A percentile compares a stretch with the other conserved stretches of the same genome.
Conservation (phyloP, 1,140 invertebrate species). For the Eubasilissa regina region DNA sequence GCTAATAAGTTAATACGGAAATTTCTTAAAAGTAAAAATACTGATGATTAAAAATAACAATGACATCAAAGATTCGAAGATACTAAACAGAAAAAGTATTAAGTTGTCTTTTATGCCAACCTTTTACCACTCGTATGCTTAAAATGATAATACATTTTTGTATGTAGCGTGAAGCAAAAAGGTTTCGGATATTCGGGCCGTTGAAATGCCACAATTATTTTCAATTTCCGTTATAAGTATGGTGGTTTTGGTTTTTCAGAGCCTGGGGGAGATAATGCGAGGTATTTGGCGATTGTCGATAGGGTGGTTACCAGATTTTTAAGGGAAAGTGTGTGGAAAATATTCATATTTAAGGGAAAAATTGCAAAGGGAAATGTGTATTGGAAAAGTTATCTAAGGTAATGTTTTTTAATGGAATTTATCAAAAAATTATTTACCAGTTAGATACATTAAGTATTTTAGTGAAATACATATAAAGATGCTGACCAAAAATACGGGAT, state of each 20-base stretch:
- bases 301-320: slow-evolving; percentile 29
- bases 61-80: too few relatives aligned
- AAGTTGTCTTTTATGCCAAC: too few relatives aligned
- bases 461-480: too few relatives aligned
- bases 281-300: slow-evolving; percentile 44
- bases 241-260: slow-evolving; percentile 37
- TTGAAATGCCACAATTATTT: slow-evolving; percentile 56
- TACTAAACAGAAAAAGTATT: too few relatives aligned
- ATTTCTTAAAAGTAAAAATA: too few relatives aligned
- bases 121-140: too few relatives aligned
- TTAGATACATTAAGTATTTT: too few relatives aligned
- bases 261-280: slow-evolving; percentile 44
- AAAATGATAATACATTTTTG: too few relatives aligned
- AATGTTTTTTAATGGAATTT: neutral
- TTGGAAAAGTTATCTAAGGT: too few relatives aligned
- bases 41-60: too few relatives aligned
- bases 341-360: slow-evolving; percentile 14
- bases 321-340: slow-evolving; percentile 35
- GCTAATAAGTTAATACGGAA: too few relatives aligned
- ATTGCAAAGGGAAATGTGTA: slow-evolving; percentile 4
- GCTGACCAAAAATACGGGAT: too few relatives aligned
- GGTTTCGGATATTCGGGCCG: slow-evolving; percentile 52
- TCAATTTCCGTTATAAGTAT: slow-evolving; percentile 46
- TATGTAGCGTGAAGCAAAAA: slow-evolving; percentile 20
- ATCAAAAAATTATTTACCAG: neutral